These are phyloP conservation scores for Siniperca knerii DNA, from an alignment of 2,113 vertebrate genomes.

Conservation along the genomic window DNA sequence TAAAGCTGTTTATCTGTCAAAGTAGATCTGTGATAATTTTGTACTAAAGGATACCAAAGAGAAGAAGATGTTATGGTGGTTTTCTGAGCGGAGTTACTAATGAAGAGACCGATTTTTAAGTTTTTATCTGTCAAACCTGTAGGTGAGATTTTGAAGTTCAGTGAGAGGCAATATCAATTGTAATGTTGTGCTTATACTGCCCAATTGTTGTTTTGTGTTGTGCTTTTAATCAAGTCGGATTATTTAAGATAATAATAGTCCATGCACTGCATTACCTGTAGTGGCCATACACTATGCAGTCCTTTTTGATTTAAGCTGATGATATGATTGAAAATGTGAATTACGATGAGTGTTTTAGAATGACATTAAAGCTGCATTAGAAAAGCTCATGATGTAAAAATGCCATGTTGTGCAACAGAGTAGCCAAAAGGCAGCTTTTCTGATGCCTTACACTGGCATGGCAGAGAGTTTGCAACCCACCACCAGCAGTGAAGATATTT, in stretches of 20 bases:
- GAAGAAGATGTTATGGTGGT: not conserved
- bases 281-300: not conserved
- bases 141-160: not conserved
- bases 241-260: not conserved
- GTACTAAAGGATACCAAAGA: not conserved
- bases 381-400: slow-evolving; percentile 17
- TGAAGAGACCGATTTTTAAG: not conserved
- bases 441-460: not conserved
- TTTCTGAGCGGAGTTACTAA: not conserved
- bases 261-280: not conserved
- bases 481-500: slow-evolving; percentile 52
- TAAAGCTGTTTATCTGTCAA: slow-evolving; percentile 4
- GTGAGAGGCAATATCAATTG: not conserved
- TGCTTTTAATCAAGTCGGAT: not conserved
- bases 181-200: not conserved
- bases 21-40: slow-evolving; percentile 6
- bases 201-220: not conserved
- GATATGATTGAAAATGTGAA: slow-evolving; percentile 53
- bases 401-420: slow-evolving; percentile 8
- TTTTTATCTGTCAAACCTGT: not conserved
- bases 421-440: slow-evolving; percentile 17
- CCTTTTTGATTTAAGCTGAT: slow-evolving; percentile 33
- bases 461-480: slow-evolving; percentile 23
- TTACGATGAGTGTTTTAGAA: slow-evolving; percentile 45
- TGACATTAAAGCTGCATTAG: slow-evolving; percentile 21